Evolutionary conservation across 2,113 vertebrate genomes (phyloP), one percentile per base, ranked within the genome.

Genomic region (Proterorhinus semilunaris): DNA sequence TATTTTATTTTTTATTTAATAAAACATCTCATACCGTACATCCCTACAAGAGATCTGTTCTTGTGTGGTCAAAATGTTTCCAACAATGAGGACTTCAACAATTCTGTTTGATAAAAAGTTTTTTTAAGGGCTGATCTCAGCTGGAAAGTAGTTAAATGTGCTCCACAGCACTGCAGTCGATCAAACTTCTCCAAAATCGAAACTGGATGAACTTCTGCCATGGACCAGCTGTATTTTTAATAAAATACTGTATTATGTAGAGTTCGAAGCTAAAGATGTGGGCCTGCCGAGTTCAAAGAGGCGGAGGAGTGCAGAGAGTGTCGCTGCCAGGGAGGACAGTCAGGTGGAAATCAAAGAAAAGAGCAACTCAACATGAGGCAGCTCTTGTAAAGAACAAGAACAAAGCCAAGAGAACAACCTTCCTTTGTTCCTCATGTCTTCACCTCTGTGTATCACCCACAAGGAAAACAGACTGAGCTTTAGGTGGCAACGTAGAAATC

Each of bases 361-460:
- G 66, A 66, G 44, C 36, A 63, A n/a, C 52, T 10, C 11, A 50
- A 68, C 10, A 57, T 42, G 68, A 55, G 55, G 48, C 13, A 43
- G 43, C 27, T 27, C 16, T 62, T 67, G 17, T 15, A 27, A 63
- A 17, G 27, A 72, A 51, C 57, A 45, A 65, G 21, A 45, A 43
- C 57, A 43, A 17, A 12, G 45, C 62, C 66, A 21, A 58, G 57
- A 62, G 65, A 76, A 90, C 83, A 75, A 69, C 50, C 27, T 2
- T 6, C 13, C 66, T 21, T 86, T 84, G 80, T 86, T 80, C 63
- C 67, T n/a, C 43, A n/a, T 36, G 48, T 74, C 64, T 42, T 45
- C 68, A 67, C 27, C 65, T 16, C 13, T 21, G 53, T 49, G 63
- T 46, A 53, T 15, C 42, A 2, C 17, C 6, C 48, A 45, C 68